Conservation (phyloP, 2,797 vertebrate species). For the Tympanoctomys barrerae region DNA sequence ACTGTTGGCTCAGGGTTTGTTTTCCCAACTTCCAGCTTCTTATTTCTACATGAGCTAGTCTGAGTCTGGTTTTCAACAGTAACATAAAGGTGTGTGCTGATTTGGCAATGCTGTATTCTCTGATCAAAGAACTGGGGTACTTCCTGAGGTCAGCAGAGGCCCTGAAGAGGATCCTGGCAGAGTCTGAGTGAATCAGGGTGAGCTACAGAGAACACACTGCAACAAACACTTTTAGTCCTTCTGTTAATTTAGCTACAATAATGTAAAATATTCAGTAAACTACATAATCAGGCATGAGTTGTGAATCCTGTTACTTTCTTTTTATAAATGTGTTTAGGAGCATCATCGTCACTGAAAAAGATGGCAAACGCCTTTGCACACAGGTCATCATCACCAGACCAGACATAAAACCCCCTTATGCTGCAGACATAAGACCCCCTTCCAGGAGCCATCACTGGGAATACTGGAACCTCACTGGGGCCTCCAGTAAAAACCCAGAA, state of each 20-base stretch:
- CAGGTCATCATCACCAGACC: not conserved
- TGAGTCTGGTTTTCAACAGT: too few relatives aligned
- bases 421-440: not conserved
- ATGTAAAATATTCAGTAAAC: not conserved
- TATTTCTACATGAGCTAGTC: not conserved
- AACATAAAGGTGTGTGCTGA: not conserved
- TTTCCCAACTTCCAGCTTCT: not conserved
- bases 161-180: too few relatives aligned
- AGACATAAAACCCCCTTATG: not conserved
- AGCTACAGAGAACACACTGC: too few relatives aligned
- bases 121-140: accelerated
- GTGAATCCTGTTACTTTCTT: not conserved
- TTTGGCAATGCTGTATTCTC: too few relatives aligned
- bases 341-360: accelerated
- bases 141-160: not conserved
- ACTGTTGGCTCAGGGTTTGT: not conserved
- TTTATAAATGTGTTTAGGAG: too few relatives aligned
- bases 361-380: too few relatives aligned
- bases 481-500: not conserved
- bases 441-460: not conserved
- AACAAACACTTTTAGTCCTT: not conserved
- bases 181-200: accelerated
- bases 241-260: not conserved
- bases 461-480: not conserved
- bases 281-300: too few relatives aligned